Base-by-base conservation (phyloP, 1,140 invertebrate genomes). In the Scaptomyza montana region DNA sequence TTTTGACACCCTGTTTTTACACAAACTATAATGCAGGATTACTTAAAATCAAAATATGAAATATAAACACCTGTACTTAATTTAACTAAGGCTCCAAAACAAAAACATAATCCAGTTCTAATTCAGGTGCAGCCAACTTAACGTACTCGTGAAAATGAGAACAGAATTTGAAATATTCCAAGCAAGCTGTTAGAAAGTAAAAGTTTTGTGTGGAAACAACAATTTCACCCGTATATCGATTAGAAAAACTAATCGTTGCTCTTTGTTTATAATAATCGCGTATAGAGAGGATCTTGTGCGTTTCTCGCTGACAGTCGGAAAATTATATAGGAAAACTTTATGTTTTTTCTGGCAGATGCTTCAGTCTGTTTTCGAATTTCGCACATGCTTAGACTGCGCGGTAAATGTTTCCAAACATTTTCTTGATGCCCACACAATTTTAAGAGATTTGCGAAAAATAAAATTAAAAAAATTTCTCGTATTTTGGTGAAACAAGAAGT, bases 331-430 rank as follows among this genome's bases (percentile, higher is more conserved):
- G 28, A 74, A 79, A 53, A 66, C 39, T 62, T 50, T 39, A 65
- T 61, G 60, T 41, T 67, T 74, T 63, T 30, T 16, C 49, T 33
- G 19, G 19, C 28, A 9, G 19, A 36, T 4, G 61, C 33, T 36
- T 87, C 72, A 86, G 82, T 86, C 72, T 76, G 57, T 36, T 74
- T 77, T 77, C 76, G 78, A 78, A 82, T 67, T 78, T 87, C 61
- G 78, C 57, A 56, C 62, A 77, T 64, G 64, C 59, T 70, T 55
- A 60, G 64, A 47, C 43, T 45, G 69, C 46, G 68, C 68, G 56
- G 62, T 16, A 56, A 73, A 77, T 50, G 62, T 39, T 47, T 65
- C 10, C 49, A 49, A 41, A 9, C 5, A 41, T 41, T 16, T 41
- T 49, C 28, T 51, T 13, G 13, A 45, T 19, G 2, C 33, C 16